Base-by-base conservation (phyloP, 2,113 vertebrate genomes). In the Sphyrna mokarran region DNA sequence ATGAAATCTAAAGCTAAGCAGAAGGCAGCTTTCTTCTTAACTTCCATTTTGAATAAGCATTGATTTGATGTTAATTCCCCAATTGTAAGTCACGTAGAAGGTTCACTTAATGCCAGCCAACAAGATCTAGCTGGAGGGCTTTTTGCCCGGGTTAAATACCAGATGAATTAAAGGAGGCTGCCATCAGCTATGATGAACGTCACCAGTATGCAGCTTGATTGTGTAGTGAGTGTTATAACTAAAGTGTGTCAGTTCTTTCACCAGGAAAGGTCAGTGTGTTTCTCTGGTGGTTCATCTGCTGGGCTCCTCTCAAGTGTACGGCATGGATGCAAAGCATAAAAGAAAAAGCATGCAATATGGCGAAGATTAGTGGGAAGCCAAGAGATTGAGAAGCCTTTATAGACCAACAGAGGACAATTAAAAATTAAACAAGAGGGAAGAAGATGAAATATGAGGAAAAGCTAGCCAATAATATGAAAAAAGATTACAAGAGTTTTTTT, bases 101-200 rank as follows among this genome's bases (percentile, higher is more conserved):
- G 97, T 97, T 97, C 97, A 97, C 96, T 97, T 98, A 97, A 97
- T 97, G 98, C 97, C 97, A 97, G 97, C 97, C 97, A 97, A 97
- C 96, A 97, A 97, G 97, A 97, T 96, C 97, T 96, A 97, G 97
- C 97, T 96, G 96, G 95, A 96, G 97, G 98, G 97, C 95, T 96
- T 97, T 96, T 98, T 97, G 97, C 97, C 96, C 97, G 96, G 96
- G 97, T 97, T 97, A 97, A 98, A 98, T 97, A 98, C 96, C 97
- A 98, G 97, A 97, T 97, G 97, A 98, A 97, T 97, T 97, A 97
- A 97, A 97, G 97, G 97, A 97, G 96, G 95, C 96, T 97, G 97
- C 97, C 97, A 96, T 97, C 76, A 97, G 97, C 97, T 97, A 97
- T 97, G 97, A 97, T 97, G 97, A 97, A 98, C 97, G 97, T 98